A percentile compares a stretch with the other conserved stretches of the same genome.
phyloP scores from a whole-genome alignment of 2,113 vertebrate genomes.

The Bucco capensis region DNA sequence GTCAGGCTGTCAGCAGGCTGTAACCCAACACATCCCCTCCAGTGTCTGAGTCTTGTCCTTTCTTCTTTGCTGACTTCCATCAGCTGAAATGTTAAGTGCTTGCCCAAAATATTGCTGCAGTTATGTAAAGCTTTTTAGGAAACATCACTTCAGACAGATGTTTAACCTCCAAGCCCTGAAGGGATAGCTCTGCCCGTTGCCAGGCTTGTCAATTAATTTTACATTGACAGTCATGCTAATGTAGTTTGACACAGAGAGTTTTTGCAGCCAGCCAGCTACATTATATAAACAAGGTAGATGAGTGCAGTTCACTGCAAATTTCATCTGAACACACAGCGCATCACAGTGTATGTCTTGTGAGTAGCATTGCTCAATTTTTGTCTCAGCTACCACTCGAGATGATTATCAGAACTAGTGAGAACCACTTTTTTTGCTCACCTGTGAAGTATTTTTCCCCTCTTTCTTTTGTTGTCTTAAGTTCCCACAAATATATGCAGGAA shows the following conservation, averaged over 20 bases:
- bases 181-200: slow-evolving; percentile 22
- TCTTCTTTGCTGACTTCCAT: background rate
- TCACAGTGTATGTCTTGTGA: background rate
- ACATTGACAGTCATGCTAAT: slow-evolving; percentile 51
- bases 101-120: background rate
- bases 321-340: background rate
- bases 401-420: background rate
- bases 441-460: background rate
- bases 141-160: slow-evolving; percentile 64
- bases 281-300: slow-evolving; percentile 53
- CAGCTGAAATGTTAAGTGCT: slow-evolving; percentile 32
- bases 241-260: slow-evolving; percentile 45
- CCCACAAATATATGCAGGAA: background rate
- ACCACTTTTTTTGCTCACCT: background rate
- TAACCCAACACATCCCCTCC: background rate
- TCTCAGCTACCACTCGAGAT: background rate
- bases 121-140: slow-evolving; percentile 68
- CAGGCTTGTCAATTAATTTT: slow-evolving; percentile 71
- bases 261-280: background rate
- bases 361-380: background rate
- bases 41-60: background rate
- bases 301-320: background rate
- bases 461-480: background rate
- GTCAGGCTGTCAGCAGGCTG: background rate
- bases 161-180: slow-evolving; percentile 63